Conservation (phyloP, 64 coral and sea anemone species). For the Cladopsammia gracilis region DNA sequence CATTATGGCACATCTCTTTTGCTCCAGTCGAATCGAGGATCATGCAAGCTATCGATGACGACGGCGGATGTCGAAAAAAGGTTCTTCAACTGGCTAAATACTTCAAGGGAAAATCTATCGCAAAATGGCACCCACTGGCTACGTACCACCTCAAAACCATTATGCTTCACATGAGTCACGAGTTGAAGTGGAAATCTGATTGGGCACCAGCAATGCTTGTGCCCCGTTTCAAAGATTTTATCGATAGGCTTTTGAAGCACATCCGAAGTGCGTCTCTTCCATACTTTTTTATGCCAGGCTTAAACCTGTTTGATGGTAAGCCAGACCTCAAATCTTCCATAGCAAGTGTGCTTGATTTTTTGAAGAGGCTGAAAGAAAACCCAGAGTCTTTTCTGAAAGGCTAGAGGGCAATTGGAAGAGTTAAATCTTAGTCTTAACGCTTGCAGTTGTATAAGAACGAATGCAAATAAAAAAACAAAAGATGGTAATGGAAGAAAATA, state of each 20-base stretch:
- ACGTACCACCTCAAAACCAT: constrained; percentile 40
- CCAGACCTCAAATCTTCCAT: background rate
- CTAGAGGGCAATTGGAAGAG: background rate
- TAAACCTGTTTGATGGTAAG: background rate
- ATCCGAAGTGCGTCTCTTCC: background rate
- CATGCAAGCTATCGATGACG: constrained; percentile 2
- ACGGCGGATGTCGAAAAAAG: constrained; percentile 43
- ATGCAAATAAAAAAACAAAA: no score
- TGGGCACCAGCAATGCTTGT: constrained; percentile 22
- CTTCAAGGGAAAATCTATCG: constrained; percentile 1
- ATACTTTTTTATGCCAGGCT: background rate
- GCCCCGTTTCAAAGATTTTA: constrained; percentile 12
- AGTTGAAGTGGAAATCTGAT: background rate
- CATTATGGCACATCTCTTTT: constrained; percentile 51
- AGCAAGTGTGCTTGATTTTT: background rate
- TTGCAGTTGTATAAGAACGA: no score
- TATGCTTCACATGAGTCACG: constrained; percentile 17
- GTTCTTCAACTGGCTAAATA: constrained; percentile 66
- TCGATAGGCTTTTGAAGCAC: constrained; percentile 21
- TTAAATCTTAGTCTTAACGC: background rate
- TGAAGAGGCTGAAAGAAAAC: constrained; percentile 11
- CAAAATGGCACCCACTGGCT: constrained; percentile 3
- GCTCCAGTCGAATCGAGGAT: constrained; percentile 36
- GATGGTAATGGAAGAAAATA: no score
- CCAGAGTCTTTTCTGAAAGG: background rate